Conservation (phyloP, 2,113 vertebrate genomes). For the Istiophorus platypterus region DNA sequence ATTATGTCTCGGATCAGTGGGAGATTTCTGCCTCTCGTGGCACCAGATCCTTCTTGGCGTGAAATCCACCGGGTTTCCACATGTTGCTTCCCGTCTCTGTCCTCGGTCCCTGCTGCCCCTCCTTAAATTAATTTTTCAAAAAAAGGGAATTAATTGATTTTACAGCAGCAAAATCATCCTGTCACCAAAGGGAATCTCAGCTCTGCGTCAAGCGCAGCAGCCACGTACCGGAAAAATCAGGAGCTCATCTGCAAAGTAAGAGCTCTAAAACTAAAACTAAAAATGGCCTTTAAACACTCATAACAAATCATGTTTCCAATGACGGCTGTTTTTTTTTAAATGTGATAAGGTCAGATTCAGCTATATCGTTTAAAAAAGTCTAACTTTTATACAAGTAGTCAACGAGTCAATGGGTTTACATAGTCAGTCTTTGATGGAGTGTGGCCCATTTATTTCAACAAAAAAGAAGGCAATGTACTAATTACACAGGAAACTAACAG, state of each 20-base stretch:
- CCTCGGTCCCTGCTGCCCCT: background rate
- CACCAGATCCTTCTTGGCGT: slow-evolving; percentile 41
- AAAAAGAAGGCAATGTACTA: too few species aligned
- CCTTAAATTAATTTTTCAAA: slow-evolving; percentile 44
- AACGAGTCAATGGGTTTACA: too few species aligned
- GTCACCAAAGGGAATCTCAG: slow-evolving; percentile 40
- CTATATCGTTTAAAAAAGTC: too few species aligned
- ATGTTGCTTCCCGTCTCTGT: slow-evolving; percentile 39
- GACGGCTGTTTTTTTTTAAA: too few species aligned
- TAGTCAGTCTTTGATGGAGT: too few species aligned
- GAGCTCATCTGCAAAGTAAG: slow-evolving; percentile 18
- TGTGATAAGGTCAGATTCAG: too few species aligned
- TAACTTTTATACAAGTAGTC: too few species aligned
- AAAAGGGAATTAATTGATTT: slow-evolving; percentile 26
- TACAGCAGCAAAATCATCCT: slow-evolving; percentile 38
- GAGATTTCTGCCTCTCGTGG: slow-evolving; percentile 40
- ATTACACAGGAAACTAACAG: too few species aligned
- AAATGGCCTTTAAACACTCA: background rate
- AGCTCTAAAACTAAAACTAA: background rate
- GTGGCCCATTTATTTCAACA: too few species aligned
- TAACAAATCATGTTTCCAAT: background rate
- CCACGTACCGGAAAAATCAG: slow-evolving; percentile 26
- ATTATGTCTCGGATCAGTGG: background rate
- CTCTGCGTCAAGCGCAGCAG: slow-evolving; percentile 9
- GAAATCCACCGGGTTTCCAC: slow-evolving; percentile 31